Evolutionary conservation across 1,140 invertebrate species (phyloP), one percentile per base, ranked within the genome.

Genomic region (Drosophila prosaltans): DNA sequence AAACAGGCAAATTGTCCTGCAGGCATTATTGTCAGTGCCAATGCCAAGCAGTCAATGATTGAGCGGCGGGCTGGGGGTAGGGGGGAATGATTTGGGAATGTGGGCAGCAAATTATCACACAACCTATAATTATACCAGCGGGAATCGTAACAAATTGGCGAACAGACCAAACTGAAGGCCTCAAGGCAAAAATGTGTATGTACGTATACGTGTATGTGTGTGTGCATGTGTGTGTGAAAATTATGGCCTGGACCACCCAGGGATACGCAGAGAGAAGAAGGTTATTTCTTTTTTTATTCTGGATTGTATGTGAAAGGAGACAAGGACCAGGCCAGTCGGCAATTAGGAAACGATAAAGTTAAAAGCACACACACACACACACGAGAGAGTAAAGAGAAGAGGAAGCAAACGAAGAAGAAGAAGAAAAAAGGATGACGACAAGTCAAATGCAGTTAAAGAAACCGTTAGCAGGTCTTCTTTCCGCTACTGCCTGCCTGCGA

Each of bases 261-360:
- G 48, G 54, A 21, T 51, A 24, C 24, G 45, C 9, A 51, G 21
- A 55, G 59, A 59, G 45, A 59, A 66, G 32, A 6, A 1, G 1
- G 6, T 36, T 36, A 6, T 36, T 36, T 36, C 1, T 36, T 36
- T 36, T 36, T 36, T 36, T 36, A 4, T 36, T 36, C 6, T 36
- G 4, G 32, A 5, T 36, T 26, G 10, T 72, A 32, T 11, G 8
- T 9, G 45, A 21, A 43, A 7, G 40, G 43, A 60, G 74, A 41
- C 62, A 64, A 54, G 55, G 63, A 60, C 48, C 72, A 63, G 51
- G 36, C 8, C 45, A 36, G 21, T 59, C 48, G 69, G 71, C 80
- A 89, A 89, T 89, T 89, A 89, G 85, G 81, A 81, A 81, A 71
- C 80, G 81, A 90, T 84, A 72, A 89, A 78, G 78, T 81, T 72